Base-by-base conservation (phyloP, 2,888 invertebrate species). In the Selenia dentaria region DNA sequence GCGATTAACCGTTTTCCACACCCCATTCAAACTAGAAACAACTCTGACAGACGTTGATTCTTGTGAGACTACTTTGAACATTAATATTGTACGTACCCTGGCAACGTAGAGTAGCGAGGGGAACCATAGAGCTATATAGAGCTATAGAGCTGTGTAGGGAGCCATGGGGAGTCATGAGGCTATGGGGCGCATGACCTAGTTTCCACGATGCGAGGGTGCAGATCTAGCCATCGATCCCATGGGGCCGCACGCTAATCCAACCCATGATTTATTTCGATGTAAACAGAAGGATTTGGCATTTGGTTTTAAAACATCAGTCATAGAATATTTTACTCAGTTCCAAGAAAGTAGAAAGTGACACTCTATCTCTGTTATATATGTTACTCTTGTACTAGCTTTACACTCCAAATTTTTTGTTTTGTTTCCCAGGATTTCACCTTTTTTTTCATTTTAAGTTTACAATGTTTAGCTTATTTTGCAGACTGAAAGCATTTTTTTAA, bases 161-260 rank as follows among this genome's bases (percentile, higher is more conserved):
- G 38, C 26, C 4, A 25, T 32, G 25, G 31, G 18, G 11, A 22
- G 38, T 26, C 4, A 25, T 32, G 25, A 22, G 20, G 31, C 36
- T 11, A 14, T 14, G 84, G 83, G 84, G 74, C 74, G 66, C 70
- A 68, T 89, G 88, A 88, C 88, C 88, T 77, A 88, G 71, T 87
- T 88, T 80, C 67, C 60, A 58, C 64, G 55, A 22, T 8, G 8
- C 22, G 8, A 80, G 79, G 83, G 81, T 70, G 70, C 73, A 75
- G 61, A 71, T 67, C 64, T 65, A 69, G 57, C 79, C 83, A 88
- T 86, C 88, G 88, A 88, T 87, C 86, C 78, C 69, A 6, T 34
- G 41, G 74, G 74, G 61, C 52, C 47, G 60, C 57, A 51, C 55
- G 57, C 54, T 54, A 43, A 54, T 53, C 27, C 35, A 16, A 40